Percentiles rank a stretch among this genome's conserved stretches.
Evolutionary conservation across 2,888 invertebrate genomes (phyloP).

Genomic region (Agonopterix subpropinquella): DNA sequence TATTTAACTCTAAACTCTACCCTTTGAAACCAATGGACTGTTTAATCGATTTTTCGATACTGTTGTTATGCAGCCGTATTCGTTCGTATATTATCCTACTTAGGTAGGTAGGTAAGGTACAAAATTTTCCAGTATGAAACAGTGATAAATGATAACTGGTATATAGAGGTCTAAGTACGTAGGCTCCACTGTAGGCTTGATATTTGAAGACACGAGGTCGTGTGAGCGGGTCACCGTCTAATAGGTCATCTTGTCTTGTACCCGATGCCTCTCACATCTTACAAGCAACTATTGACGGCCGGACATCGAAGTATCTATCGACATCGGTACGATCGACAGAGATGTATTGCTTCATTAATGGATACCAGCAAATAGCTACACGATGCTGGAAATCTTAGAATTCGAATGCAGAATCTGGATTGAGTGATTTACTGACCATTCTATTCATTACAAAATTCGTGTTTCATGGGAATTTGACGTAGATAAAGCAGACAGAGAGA

Average conservation of each 20-base stretch:
- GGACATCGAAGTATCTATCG: slow-evolving; percentile 30
- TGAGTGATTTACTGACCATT: too few species aligned
- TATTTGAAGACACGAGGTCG: slow-evolving; percentile 21
- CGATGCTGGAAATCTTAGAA: too few species aligned
- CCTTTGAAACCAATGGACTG: slow-evolving; percentile 8
- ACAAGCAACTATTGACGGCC: slow-evolving; percentile 29
- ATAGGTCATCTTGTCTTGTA: slow-evolving; percentile 14
- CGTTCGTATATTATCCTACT: too few species aligned
- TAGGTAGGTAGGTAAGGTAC: too few species aligned
- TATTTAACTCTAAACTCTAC: slow-evolving; percentile 14
- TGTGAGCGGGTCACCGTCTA: slow-evolving; percentile 20
- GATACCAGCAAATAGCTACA: not conserved
- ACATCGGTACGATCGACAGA: slow-evolving; percentile 32
- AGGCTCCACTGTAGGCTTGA: slow-evolving; percentile 5
- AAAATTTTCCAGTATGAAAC: too few species aligned
- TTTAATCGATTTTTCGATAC: slow-evolving; percentile 8
- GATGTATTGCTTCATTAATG: slow-evolving; percentile 39
- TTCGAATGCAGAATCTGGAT: too few species aligned
- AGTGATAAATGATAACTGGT: too few species aligned
- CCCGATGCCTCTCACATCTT: slow-evolving; percentile 23
- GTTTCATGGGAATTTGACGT: too few species aligned
- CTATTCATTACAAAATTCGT: too few species aligned
- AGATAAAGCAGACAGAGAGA: too few species aligned
- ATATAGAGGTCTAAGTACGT: too few species aligned
- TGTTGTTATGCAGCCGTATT: not conserved